Conservation (phyloP, 2,888 invertebrate species). For the Cosmia pyralina region DNA sequence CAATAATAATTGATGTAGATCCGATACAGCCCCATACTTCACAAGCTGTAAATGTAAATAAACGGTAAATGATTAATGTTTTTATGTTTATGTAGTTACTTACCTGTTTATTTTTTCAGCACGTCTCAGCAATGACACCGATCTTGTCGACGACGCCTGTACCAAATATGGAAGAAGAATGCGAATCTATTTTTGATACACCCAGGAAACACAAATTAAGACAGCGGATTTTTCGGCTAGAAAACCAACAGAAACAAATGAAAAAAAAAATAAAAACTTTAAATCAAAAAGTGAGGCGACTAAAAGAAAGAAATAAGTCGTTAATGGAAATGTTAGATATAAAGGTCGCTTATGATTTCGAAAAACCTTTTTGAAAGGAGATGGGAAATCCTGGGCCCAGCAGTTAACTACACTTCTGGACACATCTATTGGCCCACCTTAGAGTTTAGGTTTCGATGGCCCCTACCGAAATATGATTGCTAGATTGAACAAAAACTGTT, state of each 20-base stretch:
- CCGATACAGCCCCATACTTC: background rate
- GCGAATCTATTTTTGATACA: background rate
- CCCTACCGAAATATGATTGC: no score
- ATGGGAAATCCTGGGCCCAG: no score
- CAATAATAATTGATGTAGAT: constrained; percentile 3
- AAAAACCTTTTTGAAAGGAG: background rate
- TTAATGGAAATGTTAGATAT: background rate
- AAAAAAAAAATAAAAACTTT: background rate
- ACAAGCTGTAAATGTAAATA: background rate
- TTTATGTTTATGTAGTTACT: background rate
- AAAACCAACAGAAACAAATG: background rate
- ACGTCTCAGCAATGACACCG: background rate
- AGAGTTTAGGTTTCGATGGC: no score
- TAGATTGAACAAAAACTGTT: no score
- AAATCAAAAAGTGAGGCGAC: constrained; percentile 5
- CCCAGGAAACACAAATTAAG: background rate
- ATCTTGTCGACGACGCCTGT: background rate
- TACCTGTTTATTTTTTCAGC: background rate
- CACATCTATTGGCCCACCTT: no score
- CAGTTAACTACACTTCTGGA: no score
- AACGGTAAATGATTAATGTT: background rate
- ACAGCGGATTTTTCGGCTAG: background rate
- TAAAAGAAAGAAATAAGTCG: constrained; percentile 1
- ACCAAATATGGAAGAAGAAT: background rate
- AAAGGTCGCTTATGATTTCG: background rate